Evolutionary conservation across 2,113 vertebrate species (phyloP), one percentile per base, ranked within the genome.

Genomic region (Centropus bengalensis): DNA sequence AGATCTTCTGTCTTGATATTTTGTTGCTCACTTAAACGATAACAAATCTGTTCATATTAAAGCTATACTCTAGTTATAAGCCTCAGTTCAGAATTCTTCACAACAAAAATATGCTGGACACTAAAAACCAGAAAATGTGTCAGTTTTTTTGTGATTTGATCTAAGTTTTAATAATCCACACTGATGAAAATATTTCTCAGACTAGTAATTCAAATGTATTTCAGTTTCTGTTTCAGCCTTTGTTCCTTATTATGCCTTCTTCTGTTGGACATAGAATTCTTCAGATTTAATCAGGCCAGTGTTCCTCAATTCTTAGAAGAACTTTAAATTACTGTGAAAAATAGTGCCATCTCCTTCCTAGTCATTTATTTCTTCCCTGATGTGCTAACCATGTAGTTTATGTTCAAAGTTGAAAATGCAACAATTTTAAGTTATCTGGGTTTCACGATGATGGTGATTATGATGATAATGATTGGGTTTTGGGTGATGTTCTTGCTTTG

Each of bases 271-370:
- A 49, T 8, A 68, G 28, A 17, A n/a, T 45, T 63, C 13, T 69
- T 89, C 22, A 63, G 59, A 47, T 26, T 78, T 82, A 59, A 86
- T 82, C 26, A 78, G 32, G 77, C 6, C 11, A 52, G 21, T 32
- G 32, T 68, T 21, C 16, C 28, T 73, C 49, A 86, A 55, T 9
- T 10, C 86, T 82, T 52, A 44, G 22, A 19, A 68, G 66, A 63
- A 73, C 7, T 77, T 66, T 17, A 38, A 77, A 27, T 45, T 42
- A 52, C 44, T 38, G 17, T 42, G 44, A 51, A 92, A 67, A 78
- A 47, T 17, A 73, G 8, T 42, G 9, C 18, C 5, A 1, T 17
- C 13, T 71, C 19, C 42, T 5, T n/a, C 11, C 18, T 2, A 1
- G 6, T 30, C 54, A 55, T 12, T 56, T 66, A 7, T 51, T 59